phyloP scores from a whole-genome alignment of 1,140 invertebrate species.

The Cydia pomonella region DNA sequence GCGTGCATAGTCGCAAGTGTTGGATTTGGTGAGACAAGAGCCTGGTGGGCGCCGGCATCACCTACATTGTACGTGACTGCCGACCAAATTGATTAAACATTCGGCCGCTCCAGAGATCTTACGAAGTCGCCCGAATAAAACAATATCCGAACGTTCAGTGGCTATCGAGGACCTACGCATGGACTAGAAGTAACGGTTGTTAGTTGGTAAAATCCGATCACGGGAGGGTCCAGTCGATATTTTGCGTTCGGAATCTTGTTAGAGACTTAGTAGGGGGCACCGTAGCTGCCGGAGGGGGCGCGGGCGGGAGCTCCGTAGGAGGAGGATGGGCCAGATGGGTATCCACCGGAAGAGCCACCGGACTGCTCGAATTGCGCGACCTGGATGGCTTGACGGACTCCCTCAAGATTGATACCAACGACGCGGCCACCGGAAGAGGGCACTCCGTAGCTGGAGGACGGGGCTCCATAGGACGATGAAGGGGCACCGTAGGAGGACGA shows the following conservation, averaged over 20 bases:
- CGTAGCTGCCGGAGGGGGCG: constrained; percentile 82
- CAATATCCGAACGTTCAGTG: constrained; percentile 23
- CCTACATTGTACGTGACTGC: constrained; percentile 75
- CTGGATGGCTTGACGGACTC: constrained; percentile 88
- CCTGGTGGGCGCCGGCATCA: constrained; percentile 54
- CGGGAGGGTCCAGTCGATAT: constrained; percentile 14
- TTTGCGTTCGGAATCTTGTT: constrained; percentile 42
- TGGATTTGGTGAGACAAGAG: constrained; percentile 54
- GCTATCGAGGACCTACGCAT: constrained; percentile 23
- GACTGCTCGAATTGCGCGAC: constrained; percentile 86
- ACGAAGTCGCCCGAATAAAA: constrained; percentile 56
- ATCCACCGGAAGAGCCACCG: constrained; percentile 74
- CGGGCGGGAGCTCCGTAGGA: constrained; percentile 75
- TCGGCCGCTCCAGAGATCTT: constrained; percentile 53
- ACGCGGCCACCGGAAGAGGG: constrained; percentile 84
- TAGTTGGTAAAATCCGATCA: constrained; percentile 9
- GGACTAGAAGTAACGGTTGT: constrained; percentile 27
- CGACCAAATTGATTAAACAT: constrained; percentile 61
- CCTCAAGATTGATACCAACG: constrained; percentile 88
- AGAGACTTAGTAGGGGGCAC: constrained; percentile 79
- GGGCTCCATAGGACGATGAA: constrained; percentile 83
- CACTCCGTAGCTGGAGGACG: constrained; percentile 82
- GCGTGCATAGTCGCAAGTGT: constrained; percentile 78
- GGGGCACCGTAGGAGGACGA: constrained; percentile 84
- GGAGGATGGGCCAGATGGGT: constrained; percentile 81